Evolutionary conservation across 2,888 invertebrate genomes (phyloP).

Genomic region (Lasioglossum vierecki): DNA sequence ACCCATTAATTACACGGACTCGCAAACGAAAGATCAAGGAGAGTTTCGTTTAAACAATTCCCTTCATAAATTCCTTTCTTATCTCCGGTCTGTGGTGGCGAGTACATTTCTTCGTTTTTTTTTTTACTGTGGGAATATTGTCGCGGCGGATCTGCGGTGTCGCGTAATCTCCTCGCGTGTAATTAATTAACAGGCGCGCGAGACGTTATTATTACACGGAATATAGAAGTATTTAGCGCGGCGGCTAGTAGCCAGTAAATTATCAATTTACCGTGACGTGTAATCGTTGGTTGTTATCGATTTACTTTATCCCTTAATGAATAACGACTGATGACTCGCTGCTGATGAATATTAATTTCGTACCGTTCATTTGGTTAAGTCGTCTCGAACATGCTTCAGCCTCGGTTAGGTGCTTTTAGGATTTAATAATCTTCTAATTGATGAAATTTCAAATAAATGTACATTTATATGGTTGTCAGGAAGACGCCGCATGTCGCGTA

Average conservation of each 20-base stretch:
- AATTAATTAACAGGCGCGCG: conserved; percentile 22
- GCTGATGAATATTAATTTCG: conserved; percentile 17
- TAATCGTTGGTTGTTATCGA: conserved; percentile 2
- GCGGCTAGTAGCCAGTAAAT: not conserved
- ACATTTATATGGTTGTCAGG: no score
- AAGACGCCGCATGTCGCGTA: no score
- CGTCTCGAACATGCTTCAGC: not conserved
- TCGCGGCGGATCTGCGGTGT: not conserved
- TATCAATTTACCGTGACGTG: conserved; percentile 1
- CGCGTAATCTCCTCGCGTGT: not conserved
- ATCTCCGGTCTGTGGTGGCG: not conserved
- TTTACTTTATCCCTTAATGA: conserved; percentile 20
- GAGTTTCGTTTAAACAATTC: not conserved
- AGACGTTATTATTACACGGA: not conserved
- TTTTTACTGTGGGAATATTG: not conserved
- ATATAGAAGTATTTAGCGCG: conserved; percentile 15
- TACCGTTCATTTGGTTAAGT: conserved; percentile 3
- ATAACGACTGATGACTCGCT: conserved; percentile 2
- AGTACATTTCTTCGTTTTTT: not conserved
- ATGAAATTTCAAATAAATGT: not conserved
- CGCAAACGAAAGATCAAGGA: not conserved
- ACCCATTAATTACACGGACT: not conserved
- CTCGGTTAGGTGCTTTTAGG: not conserved
- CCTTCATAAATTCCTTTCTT: not conserved
- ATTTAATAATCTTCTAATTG: no score